phyloP scores from a whole-genome alignment of 2,113 vertebrate species.

The Nerophis ophidion region DNA sequence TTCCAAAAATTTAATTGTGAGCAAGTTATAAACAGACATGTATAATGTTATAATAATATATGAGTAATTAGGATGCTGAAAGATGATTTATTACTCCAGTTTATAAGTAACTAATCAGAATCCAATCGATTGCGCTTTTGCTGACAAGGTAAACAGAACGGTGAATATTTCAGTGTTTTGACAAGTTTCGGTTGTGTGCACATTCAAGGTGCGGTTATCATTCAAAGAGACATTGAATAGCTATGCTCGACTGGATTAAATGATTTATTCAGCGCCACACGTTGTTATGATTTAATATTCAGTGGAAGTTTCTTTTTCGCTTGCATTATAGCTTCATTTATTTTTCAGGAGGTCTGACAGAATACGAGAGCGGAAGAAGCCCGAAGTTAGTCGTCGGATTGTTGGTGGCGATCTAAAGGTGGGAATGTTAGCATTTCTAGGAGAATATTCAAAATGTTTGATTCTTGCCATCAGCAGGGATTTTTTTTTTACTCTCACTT shows the following conservation, averaged over 20 bases:
- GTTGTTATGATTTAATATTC: slow-evolving; percentile 64
- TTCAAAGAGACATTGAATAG: slow-evolving; percentile 44
- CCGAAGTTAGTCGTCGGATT: slow-evolving; percentile 35
- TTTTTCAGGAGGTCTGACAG: slow-evolving; percentile 51
- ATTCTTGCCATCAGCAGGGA: slow-evolving; percentile 29
- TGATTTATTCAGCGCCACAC: slow-evolving; percentile 53
- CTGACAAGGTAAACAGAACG: background rate
- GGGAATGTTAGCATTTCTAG: slow-evolving; percentile 35
- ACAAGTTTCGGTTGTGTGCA: slow-evolving; percentile 33
- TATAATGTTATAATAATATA: too few relatives aligned
- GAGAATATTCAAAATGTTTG: slow-evolving; percentile 50
- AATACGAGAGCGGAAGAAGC: slow-evolving; percentile 41
- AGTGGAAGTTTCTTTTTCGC: slow-evolving; percentile 46
- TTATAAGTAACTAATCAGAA: slow-evolving; percentile 55
- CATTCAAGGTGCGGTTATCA: slow-evolving; percentile 49
- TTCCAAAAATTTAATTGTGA: too few relatives aligned
- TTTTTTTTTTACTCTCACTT: slow-evolving; percentile 10
- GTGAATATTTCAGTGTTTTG: too few relatives aligned
- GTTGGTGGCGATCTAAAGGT: slow-evolving; percentile 41
- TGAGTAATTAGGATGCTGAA: too few relatives aligned
- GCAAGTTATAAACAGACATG: too few relatives aligned
- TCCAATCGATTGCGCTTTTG: slow-evolving; percentile 39
- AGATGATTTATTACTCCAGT: slow-evolving; percentile 5
- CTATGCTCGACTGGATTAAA: slow-evolving; percentile 42
- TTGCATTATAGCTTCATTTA: slow-evolving; percentile 58